These are phyloP conservation scores for Tenrec ecaudatus DNA, from an alignment of 2,113 vertebrate genomes.

Conservation along the genomic window DNA sequence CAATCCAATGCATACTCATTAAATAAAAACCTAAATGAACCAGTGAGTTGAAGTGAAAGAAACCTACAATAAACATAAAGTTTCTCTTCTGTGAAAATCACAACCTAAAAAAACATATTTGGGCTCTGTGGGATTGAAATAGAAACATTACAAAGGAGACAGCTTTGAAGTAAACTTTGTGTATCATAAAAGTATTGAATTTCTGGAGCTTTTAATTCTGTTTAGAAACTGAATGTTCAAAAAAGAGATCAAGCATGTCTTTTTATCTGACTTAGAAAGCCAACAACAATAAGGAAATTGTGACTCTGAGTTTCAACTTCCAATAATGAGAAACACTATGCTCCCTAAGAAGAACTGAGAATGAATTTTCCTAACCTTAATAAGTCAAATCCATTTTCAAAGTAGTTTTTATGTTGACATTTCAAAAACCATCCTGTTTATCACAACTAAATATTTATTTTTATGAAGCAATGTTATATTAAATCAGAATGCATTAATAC, in stretches of 20 bases:
- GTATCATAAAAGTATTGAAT: slow-evolving; percentile 31
- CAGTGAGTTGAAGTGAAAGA: neutral
- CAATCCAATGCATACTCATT: neutral
- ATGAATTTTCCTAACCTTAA: slow-evolving; percentile 62
- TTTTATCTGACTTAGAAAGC: slow-evolving; percentile 64
- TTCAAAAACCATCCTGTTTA: slow-evolving; percentile 54
- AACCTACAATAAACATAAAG: neutral
- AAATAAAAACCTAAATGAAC: neutral
- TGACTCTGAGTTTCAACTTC: slow-evolving; percentile 48
- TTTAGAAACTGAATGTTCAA: slow-evolving; percentile 11
- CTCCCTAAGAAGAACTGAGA: slow-evolving; percentile 11
- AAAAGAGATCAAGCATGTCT: slow-evolving; percentile 61
- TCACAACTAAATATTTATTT: slow-evolving; percentile 61
- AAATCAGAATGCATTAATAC: neutral
- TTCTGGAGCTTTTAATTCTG: slow-evolving; percentile 59
- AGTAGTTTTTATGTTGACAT: slow-evolving; percentile 68
- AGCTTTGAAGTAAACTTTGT: slow-evolving; percentile 63
- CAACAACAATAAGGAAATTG: slow-evolving; percentile 56
- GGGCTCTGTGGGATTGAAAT: neutral
- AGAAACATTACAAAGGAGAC: slow-evolving; percentile 32
- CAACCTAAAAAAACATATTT: neutral
- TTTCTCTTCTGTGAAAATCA: neutral
- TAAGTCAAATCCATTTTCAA: slow-evolving; percentile 69
- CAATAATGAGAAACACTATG: slow-evolving; percentile 14
- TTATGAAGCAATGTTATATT: slow-evolving; percentile 45